Percentiles rank a stretch among this genome's conserved stretches.
phyloP scores from a whole-genome alignment of 2,888 invertebrate species.

The Plemyria rubiginata region DNA sequence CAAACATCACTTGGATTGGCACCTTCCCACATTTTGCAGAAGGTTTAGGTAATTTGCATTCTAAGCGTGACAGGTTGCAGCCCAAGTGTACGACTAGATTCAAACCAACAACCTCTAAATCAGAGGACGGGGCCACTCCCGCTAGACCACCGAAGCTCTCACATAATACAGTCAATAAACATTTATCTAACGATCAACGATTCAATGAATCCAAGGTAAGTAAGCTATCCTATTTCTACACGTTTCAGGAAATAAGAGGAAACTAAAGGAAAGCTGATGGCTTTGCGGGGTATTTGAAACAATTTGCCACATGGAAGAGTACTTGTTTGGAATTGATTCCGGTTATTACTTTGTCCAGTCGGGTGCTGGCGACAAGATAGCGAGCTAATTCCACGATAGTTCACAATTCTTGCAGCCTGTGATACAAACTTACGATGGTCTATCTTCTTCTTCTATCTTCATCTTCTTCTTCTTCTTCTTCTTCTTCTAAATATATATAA shows the following conservation, averaged over 20 bases:
- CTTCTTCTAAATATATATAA: no score
- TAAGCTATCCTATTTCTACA: constrained; percentile 5
- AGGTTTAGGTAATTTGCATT: no score
- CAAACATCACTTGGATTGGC: no score
- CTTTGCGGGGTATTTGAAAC: constrained; percentile 24
- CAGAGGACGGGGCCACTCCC: no score
- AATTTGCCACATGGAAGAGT: constrained; percentile 27
- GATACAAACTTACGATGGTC: background rate
- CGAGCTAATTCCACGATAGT: constrained; percentile 6
- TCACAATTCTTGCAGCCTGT: background rate
- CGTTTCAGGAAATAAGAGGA: constrained; percentile 9
- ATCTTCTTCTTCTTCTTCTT: no score
- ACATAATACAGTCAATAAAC: background rate
- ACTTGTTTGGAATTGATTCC: constrained; percentile 18
- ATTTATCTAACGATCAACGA: background rate
- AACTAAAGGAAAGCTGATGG: constrained; percentile 13
- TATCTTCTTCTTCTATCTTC: no score
- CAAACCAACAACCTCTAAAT: no score
- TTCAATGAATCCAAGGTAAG: background rate
- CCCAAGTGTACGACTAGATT: no score
- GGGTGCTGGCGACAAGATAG: constrained; percentile 18
- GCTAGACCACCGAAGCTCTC: no score
- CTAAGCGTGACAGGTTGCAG: no score
- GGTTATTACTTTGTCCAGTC: constrained; percentile 15
- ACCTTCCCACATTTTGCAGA: no score